A percentile compares a stretch with the other conserved stretches of the same genome.
Evolutionary conservation across 2,113 vertebrate genomes (phyloP).

Genomic region (Ciconia stormi): DNA sequence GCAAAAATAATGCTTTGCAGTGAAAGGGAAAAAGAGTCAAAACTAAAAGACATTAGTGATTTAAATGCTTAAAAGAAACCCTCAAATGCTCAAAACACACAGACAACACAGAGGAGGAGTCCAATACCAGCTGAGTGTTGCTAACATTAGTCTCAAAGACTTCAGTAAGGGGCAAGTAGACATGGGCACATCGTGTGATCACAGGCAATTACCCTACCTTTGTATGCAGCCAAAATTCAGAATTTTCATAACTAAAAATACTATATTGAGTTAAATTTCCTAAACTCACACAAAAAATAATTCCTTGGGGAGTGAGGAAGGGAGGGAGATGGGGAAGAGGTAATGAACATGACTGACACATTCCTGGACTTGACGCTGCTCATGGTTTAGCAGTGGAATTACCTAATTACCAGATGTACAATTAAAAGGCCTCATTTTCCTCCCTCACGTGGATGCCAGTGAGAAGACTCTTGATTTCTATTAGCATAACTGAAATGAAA

Average conservation of each 20-base stretch:
- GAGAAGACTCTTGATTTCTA: background rate
- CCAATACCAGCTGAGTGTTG: background rate
- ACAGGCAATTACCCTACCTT: background rate
- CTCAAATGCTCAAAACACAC: background rate
- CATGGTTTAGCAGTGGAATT: background rate
- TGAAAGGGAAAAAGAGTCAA: background rate
- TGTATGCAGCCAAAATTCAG: background rate
- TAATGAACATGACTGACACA: background rate
- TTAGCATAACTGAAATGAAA: background rate
- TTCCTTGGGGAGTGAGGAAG: background rate
- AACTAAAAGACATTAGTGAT: background rate
- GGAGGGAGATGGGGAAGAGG: background rate
- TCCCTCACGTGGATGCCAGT: background rate
- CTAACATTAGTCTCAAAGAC: background rate
- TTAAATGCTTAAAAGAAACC: background rate
- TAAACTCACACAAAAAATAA: background rate
- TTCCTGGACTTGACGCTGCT: background rate
- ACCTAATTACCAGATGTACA: background rate
- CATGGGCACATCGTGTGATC: rapidly evolving
- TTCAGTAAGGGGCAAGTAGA: background rate
- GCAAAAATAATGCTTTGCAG: background rate
- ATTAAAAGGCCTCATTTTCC: background rate
- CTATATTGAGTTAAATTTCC: background rate
- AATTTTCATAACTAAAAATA: background rate
- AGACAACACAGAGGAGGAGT: background rate